phyloP scores from a whole-genome alignment of 1,140 invertebrate genomes.

The Procambarus clarkii region DNA sequence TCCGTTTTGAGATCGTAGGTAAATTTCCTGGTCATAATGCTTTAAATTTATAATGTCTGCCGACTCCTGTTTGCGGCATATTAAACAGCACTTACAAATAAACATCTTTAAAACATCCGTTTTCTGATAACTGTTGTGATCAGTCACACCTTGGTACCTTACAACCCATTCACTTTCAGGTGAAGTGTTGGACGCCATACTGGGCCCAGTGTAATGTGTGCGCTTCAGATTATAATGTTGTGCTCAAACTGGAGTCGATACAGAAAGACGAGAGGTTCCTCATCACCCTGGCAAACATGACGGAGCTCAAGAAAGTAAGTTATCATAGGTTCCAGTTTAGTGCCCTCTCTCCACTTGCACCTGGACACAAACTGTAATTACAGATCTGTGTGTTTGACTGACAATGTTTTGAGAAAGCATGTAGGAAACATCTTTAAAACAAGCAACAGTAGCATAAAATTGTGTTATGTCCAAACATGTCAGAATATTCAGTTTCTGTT shows the following conservation, averaged over 20 bases:
- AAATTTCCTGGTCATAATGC: too few species aligned
- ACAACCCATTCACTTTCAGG: not conserved
- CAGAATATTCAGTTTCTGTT: too few species aligned
- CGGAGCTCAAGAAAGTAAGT: conserved; percentile 16
- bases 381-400: not conserved
- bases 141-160: not conserved
- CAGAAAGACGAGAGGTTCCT: conserved; percentile 23
- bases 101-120: too few species aligned
- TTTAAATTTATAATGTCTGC: too few species aligned
- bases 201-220: conserved; percentile 53
- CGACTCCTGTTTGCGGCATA: too few species aligned
- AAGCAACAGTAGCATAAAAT: too few species aligned
- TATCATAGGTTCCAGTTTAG: not conserved
- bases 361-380: not conserved
- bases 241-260: conserved; percentile 40
- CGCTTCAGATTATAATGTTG: conserved; percentile 19
- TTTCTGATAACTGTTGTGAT: too few species aligned
- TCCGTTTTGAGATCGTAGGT: too few species aligned
- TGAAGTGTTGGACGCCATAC: conserved; percentile 38
- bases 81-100: too few species aligned
- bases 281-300: not conserved
- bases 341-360: too few species aligned
- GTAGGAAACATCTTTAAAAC: not conserved
- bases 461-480: too few species aligned
- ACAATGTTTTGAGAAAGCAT: not conserved